Base-by-base conservation (phyloP, 1,140 invertebrate species). In the Drosophila watanabei region DNA sequence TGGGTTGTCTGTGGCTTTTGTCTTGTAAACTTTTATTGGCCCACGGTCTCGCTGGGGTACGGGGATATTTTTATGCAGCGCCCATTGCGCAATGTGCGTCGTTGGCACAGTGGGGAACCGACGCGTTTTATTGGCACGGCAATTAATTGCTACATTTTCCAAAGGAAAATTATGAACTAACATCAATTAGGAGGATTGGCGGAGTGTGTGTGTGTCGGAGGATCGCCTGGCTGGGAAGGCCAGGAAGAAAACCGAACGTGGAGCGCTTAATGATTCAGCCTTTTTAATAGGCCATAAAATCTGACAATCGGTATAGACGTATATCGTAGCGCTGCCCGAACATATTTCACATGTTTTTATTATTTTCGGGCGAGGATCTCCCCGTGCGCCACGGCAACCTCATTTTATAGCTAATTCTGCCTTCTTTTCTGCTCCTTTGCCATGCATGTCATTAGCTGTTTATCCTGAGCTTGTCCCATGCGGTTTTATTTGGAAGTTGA, bases 141-240 rank as follows among this genome's bases (percentile, higher is more conserved):
- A 90, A 90, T 90, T 90, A 90, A 90, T 90, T 90, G 86, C 87
- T 91, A 90, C 86, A 90, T 90, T 90, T 90, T 90, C 82, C 82
- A 90, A 90, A 86, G 66, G 86, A 90, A 90, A 90, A 90, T 89
- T 91, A 90, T 90, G 86, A 91, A 91, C 86, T 90, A 90, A 90
- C 86, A 90, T 90, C 86, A 90, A 90, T 90, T 90, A 90, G 86
- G 84, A 80, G 78, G 85, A 69, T 63, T 72, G 69, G 65, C 32
- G 72, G 46, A 66, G 46, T 58, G 52, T 20, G 51, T 11, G 49
- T 5, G 28, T 32, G 65, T 28, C 4, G 16, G 73, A 32, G 30
- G 56, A 41, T 57, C 20, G 16, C 45, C 35, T 35, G 82, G 37
- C 56, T 24, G 61, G 63, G n/a, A n/a, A n/a, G n/a, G 78, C 37